A percentile compares a stretch with the other conserved stretches of the same genome.
Conservation (phyloP, 1,140 invertebrate genomes). For the Ganaspis sp. region DNA sequence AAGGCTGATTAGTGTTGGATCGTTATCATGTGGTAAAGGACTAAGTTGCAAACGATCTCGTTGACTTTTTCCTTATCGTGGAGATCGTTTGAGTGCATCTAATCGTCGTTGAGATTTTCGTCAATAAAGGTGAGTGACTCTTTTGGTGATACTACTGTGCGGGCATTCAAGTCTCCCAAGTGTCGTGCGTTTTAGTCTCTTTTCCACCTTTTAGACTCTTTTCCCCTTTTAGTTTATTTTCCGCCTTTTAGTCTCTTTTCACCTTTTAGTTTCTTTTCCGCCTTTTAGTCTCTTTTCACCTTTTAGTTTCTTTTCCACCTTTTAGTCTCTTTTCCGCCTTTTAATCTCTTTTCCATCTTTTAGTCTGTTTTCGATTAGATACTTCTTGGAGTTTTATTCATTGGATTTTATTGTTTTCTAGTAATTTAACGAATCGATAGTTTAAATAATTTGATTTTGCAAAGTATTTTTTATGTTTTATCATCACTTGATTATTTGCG, state of each 20-base stretch:
- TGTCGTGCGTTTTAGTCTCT: slow-evolving; percentile 43
- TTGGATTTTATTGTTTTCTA: too few relatives aligned
- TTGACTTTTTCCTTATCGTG: not conserved
- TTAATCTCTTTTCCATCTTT: too few relatives aligned
- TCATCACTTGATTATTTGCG: too few relatives aligned
- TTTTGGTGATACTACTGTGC: not conserved
- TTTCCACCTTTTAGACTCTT: slow-evolving; percentile 13
- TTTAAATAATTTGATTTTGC: too few relatives aligned
- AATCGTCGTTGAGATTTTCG: not conserved
- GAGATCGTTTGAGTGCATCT: slow-evolving; percentile 19
- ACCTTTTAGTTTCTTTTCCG: slow-evolving; percentile 5
- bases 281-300: too few relatives aligned
- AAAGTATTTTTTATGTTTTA: too few relatives aligned
- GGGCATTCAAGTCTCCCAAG: not conserved
- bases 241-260: slow-evolving; percentile 28
- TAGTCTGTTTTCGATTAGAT: too few relatives aligned
- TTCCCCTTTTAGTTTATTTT: too few relatives aligned
- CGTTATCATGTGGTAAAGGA: slow-evolving; percentile 21
- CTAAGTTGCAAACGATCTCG: slow-evolving; percentile 1
- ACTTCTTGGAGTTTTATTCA: too few relatives aligned
- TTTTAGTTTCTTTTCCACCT: too few relatives aligned
- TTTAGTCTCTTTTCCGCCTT: too few relatives aligned
- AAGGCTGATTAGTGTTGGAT: not conserved
- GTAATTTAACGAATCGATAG: too few relatives aligned
- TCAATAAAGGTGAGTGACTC: slow-evolving; percentile 46